These are phyloP conservation scores for Pachliopta kotzebuea DNA, from an alignment of 2,888 invertebrate genomes.

Conservation along the genomic window DNA sequence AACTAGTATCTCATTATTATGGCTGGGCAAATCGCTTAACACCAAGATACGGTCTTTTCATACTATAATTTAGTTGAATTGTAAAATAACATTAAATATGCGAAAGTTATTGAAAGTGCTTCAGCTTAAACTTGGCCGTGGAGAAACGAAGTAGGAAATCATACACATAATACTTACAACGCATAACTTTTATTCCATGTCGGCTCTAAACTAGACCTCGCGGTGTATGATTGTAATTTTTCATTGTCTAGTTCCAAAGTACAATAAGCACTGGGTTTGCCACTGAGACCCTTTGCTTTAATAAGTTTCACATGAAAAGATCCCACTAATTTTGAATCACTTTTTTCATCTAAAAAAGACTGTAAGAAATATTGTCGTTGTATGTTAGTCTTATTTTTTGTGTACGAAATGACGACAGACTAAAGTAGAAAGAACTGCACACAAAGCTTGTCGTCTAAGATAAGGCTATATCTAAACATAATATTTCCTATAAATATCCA, in stretches of 20 bases:
- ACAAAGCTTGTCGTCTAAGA: too few relatives aligned
- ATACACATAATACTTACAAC: constrained; percentile 54
- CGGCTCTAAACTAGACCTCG: constrained; percentile 46
- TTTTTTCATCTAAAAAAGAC: constrained; percentile 47
- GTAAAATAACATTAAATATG: too few relatives aligned
- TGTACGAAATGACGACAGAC: too few relatives aligned
- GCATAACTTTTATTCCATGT: constrained; percentile 63
- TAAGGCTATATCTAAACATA: too few relatives aligned
- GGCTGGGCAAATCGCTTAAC: too few relatives aligned
- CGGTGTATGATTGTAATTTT: constrained; percentile 56
- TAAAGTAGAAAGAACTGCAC: too few relatives aligned
- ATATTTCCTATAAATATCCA: too few relatives aligned
- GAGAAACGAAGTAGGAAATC: neutral
- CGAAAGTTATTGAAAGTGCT: too few relatives aligned
- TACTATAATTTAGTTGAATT: too few relatives aligned
- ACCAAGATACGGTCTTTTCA: too few relatives aligned
- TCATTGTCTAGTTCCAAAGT: constrained; percentile 66
- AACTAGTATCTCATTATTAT: too few relatives aligned
- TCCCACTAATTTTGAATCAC: constrained; percentile 54
- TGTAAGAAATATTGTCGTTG: constrained; percentile 33
- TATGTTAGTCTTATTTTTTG: neutral
- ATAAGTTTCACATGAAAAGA: constrained; percentile 59
- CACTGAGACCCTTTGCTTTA: constrained; percentile 55
- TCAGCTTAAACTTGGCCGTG: too few relatives aligned
- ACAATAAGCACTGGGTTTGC: constrained; percentile 59